These are phyloP conservation scores for Cherax destructor DNA, from an alignment of 1,140 invertebrate genomes.

Conservation along the genomic window DNA sequence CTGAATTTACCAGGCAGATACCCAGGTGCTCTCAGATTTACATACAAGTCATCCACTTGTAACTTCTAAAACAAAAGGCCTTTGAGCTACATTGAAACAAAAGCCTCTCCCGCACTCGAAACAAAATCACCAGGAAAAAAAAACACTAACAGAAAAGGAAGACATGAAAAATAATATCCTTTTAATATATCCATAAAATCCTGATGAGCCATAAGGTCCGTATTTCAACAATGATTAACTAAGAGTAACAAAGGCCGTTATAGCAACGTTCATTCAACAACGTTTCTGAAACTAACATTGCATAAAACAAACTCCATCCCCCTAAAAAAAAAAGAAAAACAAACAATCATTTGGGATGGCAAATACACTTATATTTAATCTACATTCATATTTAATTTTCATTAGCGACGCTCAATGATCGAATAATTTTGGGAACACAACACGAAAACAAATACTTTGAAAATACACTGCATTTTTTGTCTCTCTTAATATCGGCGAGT, in stretches of 20 bases:
- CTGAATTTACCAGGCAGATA: too few species aligned
- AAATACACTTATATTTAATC: constrained; percentile 37
- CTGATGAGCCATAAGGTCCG: neutral
- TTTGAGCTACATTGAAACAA: too few species aligned
- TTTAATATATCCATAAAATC: too few species aligned
- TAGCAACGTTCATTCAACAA: neutral
- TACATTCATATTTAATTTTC: constrained; percentile 33
- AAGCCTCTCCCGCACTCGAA: too few species aligned
- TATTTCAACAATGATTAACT: neutral
- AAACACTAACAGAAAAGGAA: too few species aligned
- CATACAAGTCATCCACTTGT: too few species aligned
- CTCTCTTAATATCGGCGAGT: too few species aligned
- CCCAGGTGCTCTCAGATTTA: too few species aligned
- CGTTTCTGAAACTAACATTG: neutral
- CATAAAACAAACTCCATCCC: neutral
- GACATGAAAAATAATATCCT: too few species aligned
- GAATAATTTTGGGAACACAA: constrained; percentile 5
- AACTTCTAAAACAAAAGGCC: too few species aligned
- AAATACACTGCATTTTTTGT: neutral
- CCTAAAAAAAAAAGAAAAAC: neutral
- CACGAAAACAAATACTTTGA: constrained; percentile 12
- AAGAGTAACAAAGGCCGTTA: neutral
- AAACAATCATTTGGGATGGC: constrained; percentile 20
- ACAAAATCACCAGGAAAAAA: too few species aligned
- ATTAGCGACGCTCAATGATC: constrained; percentile 20